Base-by-base conservation (phyloP, 2,797 vertebrate genomes). In the Morus bassanus region DNA sequence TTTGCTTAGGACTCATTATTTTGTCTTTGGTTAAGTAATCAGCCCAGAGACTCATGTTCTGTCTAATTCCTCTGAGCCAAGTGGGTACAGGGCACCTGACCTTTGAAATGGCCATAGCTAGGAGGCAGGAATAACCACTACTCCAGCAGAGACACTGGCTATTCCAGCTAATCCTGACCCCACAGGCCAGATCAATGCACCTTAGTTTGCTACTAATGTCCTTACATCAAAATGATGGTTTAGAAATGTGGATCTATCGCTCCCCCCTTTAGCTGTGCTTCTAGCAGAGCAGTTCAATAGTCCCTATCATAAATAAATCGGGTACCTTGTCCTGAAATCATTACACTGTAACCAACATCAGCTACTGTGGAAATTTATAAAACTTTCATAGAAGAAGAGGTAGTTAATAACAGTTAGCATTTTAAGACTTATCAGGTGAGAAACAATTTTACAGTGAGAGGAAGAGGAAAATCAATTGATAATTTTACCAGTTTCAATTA, bases 1-100 rank as follows among this genome's bases (percentile, higher is more conserved):
- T 99, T 99, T 99, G 99, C 99, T 98, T 98, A 99, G 98, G 98
- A 99, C 99, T 99, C 99, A 99, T 99, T 99, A 99, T 99, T 98
- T 98, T 98, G 98, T 99, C 98, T 99, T 99, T 99, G 98, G 98
- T 99, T 99, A 98, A 99, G 98, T 99, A 99, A 99, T 99, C 99
- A 98, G 98, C 98, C 98, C 98, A 98, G 98, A 98, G 98, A 98
- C 98, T 97, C 98, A 98, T 98, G 98, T 98, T 98, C 98, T 97
- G 97, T 97, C 98, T 98, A 98, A 98, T 98, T 98, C 98, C 98
- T 98, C 97, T 98, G 98, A 98, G 98, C 98, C 98, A 96, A 98
- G 97, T 96, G 98, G 96, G 98, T 98, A 98, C 96, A 96, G 97
- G 98, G 97, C 98, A 98, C 97, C 98, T 98, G 98, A 99, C 98